Evolutionary conservation across 2,888 invertebrate species (phyloP).

Genomic region (Lochmaea capreae): DNA sequence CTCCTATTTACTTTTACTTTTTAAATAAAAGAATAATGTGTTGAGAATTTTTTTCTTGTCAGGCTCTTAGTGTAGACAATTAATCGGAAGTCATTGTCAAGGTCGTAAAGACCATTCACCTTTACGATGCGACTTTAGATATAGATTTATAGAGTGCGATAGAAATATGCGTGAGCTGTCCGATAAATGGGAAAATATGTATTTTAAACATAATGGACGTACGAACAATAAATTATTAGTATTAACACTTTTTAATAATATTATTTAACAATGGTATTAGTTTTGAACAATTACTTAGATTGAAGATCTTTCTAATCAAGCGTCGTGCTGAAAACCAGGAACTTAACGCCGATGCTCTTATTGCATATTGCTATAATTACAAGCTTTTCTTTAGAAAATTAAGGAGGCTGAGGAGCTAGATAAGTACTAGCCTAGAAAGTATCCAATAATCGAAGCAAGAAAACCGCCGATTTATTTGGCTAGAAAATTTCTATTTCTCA

Average conservation of each 20-base stretch:
- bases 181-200: neutral
- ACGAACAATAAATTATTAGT: neutral
- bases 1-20: constrained; percentile 11
- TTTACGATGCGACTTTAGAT: constrained; percentile 51
- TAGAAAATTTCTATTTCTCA: too few relatives aligned
- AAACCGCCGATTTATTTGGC: too few relatives aligned
- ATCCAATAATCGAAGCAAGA: too few relatives aligned
- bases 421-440: too few relatives aligned
- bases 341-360: too few relatives aligned
- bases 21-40: constrained; percentile 2
- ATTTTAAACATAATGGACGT: neutral
- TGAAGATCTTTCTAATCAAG: too few relatives aligned
- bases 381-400: too few relatives aligned
- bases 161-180: constrained; percentile 32
- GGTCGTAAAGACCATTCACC: constrained; percentile 63
- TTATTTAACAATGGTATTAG: too few relatives aligned
- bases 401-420: too few relatives aligned
- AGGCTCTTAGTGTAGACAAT: constrained; percentile 29
- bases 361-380: too few relatives aligned
- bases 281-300: too few relatives aligned
- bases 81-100: constrained; percentile 58
- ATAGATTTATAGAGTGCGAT: constrained; percentile 45
- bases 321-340: too few relatives aligned
- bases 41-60: constrained; percentile 15
- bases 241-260: neutral